Evolutionary conservation across 2,113 vertebrate species (phyloP).

Genomic region (Lonchura striata): DNA sequence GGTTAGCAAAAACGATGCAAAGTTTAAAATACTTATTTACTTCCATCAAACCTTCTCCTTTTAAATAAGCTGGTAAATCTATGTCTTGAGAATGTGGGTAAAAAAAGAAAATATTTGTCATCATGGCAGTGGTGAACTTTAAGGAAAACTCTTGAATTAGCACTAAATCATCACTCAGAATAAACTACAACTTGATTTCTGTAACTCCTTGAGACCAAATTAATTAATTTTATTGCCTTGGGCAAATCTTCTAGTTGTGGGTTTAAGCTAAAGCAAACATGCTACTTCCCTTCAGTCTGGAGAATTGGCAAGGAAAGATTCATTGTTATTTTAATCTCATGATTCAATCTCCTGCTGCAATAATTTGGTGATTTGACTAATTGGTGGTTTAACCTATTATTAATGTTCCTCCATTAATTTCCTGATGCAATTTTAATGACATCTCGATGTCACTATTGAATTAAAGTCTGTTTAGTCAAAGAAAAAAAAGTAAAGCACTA

Average conservation of each 20-base stretch:
- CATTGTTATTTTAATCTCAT: slow-evolving; percentile 64
- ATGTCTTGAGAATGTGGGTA: neutral
- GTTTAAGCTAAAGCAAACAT: slow-evolving; percentile 19
- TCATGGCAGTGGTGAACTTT: neutral
- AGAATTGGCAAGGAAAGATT: slow-evolving; percentile 19
- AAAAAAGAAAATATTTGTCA: neutral
- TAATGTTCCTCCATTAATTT: slow-evolving; percentile 54
- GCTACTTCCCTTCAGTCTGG: neutral
- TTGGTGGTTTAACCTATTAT: slow-evolving; percentile 60
- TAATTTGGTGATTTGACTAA: slow-evolving; percentile 63
- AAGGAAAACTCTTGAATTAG: neutral
- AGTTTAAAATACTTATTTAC: neutral
- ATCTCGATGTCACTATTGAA: slow-evolving; percentile 42
- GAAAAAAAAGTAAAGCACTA: neutral
- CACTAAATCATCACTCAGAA: neutral
- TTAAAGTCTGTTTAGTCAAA: slow-evolving; percentile 10
- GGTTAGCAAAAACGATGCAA: neutral
- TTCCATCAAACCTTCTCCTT: neutral
- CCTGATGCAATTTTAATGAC: slow-evolving; percentile 49
- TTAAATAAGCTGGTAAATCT: neutral
- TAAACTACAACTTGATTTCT: slow-evolving; percentile 4
- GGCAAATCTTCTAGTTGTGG: neutral
- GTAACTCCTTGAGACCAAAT: neutral
- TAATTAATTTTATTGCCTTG: slow-evolving; percentile 1
- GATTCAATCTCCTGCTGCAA: slow-evolving; percentile 58